Conservation (phyloP, 2,113 vertebrate genomes). For the Calyptomena viridis region DNA sequence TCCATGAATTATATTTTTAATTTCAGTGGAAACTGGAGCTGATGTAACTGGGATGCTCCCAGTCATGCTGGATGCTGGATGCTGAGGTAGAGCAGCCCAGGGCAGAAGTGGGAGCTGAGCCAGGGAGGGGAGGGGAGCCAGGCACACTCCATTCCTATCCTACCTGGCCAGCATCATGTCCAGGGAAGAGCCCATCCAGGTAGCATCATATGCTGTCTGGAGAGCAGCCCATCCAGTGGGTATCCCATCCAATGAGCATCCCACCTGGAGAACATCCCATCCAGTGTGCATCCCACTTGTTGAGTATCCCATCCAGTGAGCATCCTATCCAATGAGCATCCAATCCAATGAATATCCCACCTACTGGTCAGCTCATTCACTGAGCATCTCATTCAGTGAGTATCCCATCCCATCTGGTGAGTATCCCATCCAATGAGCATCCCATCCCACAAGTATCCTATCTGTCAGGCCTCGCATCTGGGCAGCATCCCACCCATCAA, state of each 20-base stretch:
- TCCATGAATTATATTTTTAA: conserved; percentile 28
- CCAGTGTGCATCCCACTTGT: background rate
- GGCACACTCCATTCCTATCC: accelerated
- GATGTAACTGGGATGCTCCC: background rate
- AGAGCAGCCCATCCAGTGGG: no score
- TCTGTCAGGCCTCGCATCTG: background rate
- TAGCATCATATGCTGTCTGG: background rate
- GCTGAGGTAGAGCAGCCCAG: background rate
- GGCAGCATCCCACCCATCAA: background rate
- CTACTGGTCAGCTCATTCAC: background rate
- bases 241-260: background rate
- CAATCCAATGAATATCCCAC: background rate
- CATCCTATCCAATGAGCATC: background rate
- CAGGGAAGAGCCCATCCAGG: background rate
- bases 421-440: no score
- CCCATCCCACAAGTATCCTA: background rate
- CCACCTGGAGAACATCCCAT: no score
- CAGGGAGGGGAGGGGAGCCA: background rate
- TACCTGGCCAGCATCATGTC: accelerated
- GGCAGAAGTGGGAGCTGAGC: background rate
- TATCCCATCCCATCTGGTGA: background rate
- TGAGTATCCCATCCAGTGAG: background rate
- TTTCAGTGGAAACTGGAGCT: background rate
- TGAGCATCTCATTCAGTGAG: background rate
- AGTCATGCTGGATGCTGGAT: background rate